A percentile compares a stretch with the other conserved stretches of the same genome.
These are phyloP conservation scores for Phalacrocorax brasilianus DNA, from an alignment of 2,113 vertebrate species.

Conservation along the genomic window DNA sequence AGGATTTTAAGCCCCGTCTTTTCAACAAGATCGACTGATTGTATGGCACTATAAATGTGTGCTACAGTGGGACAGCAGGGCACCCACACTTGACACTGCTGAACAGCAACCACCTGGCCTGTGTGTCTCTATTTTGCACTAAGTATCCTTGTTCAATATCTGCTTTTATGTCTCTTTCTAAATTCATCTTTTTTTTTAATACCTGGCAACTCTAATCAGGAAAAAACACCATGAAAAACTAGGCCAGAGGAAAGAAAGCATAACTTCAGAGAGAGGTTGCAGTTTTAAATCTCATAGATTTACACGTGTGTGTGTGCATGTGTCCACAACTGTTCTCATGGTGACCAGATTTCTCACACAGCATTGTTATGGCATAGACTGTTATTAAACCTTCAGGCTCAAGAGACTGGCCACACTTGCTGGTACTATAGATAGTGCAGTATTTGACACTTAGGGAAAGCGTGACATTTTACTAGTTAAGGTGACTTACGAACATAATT, in stretches of 20 bases:
- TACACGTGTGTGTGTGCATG: accelerated
- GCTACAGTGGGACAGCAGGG: not conserved
- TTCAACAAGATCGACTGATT: not conserved
- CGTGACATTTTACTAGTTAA: not conserved
- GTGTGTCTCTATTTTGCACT: not conserved
- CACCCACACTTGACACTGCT: not conserved
- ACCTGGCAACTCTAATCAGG: not conserved
- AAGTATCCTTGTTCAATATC: not conserved
- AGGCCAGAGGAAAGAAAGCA: not conserved
- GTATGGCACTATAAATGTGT: not conserved
- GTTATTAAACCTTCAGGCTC: not conserved
- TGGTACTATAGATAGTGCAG: not conserved
- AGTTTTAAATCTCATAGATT: not conserved
- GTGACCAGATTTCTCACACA: not conserved
- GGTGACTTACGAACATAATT: not conserved
- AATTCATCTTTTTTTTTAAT: not conserved
- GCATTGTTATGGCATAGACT: not conserved
- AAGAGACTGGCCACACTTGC: not conserved
- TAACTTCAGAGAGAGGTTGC: not conserved
- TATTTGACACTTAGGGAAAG: not conserved
- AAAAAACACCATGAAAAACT: not conserved
- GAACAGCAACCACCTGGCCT: not conserved
- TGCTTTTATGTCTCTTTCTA: not conserved
- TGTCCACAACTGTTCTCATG: accelerated
- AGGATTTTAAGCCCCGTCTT: not conserved